Percentiles rank a stretch among this genome's conserved stretches.
phyloP scores from a whole-genome alignment of 2,888 invertebrate species.

The Trisateles emortualis region DNA sequence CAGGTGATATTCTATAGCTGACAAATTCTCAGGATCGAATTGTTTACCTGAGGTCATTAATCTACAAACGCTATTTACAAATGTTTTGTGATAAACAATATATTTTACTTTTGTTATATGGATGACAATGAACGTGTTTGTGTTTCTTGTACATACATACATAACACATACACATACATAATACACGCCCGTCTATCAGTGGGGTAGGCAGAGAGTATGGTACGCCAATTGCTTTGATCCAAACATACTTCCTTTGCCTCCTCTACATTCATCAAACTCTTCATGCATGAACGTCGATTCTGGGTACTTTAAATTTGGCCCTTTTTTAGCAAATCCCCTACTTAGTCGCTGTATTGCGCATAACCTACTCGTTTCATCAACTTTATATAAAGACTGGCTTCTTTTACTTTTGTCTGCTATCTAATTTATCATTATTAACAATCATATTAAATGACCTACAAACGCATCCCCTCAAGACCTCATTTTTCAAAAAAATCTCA shows the following conservation, averaged over 20 bases:
- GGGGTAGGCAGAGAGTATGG: too few species aligned
- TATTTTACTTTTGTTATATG: neutral
- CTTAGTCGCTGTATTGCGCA: neutral
- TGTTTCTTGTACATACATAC: too few species aligned
- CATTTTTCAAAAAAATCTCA: slow-evolving; percentile 31
- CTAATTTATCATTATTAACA: slow-evolving; percentile 23
- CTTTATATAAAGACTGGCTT: neutral
- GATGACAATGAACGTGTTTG: neutral
- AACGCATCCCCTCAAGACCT: slow-evolving; percentile 31
- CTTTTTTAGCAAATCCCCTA: too few species aligned
- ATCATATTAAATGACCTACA: slow-evolving; percentile 36
- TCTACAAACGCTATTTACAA: slow-evolving; percentile 17
- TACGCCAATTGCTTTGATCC: too few species aligned
- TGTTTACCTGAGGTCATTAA: slow-evolving; percentile 14
- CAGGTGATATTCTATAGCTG: slow-evolving; percentile 50
- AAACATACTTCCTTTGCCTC: too few species aligned
- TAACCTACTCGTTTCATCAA: neutral
- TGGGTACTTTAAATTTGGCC: too few species aligned
- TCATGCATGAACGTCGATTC: too few species aligned
- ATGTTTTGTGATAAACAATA: slow-evolving; percentile 5
- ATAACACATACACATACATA: too few species aligned
- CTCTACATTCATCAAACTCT: too few species aligned
- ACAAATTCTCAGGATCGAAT: slow-evolving; percentile 28
- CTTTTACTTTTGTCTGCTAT: neutral
- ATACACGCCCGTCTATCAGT: too few species aligned